Conservation (phyloP, 2,797 vertebrate genomes). For the Thamnophis elegans region DNA sequence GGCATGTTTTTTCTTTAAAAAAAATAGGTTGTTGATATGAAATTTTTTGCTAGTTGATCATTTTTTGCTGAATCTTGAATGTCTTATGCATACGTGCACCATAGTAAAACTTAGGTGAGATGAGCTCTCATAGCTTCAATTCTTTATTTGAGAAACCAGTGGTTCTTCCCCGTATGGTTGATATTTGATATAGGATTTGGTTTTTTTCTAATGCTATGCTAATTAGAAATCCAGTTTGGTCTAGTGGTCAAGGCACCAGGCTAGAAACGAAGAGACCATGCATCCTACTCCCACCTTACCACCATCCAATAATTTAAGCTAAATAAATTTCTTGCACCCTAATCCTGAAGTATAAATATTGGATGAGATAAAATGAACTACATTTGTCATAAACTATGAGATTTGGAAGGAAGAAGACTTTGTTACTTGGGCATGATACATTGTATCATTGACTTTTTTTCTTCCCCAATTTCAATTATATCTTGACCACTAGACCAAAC, state of each 20-base stretch:
- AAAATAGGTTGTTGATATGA: conserved; percentile 25
- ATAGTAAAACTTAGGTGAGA: neutral
- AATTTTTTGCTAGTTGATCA: neutral
- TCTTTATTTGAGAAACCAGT: neutral
- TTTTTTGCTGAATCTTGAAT: neutral
- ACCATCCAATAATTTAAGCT: neutral
- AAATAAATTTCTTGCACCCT: neutral
- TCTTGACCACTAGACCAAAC: neutral
- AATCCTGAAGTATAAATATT: neutral
- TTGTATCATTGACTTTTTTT: neutral
- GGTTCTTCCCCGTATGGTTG: neutral
- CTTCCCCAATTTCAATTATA: neutral
- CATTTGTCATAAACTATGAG: neutral
- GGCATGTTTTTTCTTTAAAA: conserved; percentile 13
- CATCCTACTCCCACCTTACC: neutral
- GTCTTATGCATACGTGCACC: neutral
- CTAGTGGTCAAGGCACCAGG: neutral
- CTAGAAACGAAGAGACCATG: neutral
- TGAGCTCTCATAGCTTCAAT: neutral
- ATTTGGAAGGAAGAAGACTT: neutral
- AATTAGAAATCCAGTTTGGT: neutral
- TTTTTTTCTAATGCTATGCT: neutral
- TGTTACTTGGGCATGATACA: neutral
- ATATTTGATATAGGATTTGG: neutral
- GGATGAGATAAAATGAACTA: neutral